A percentile compares a stretch with the other conserved stretches of the same genome.
phyloP scores from a whole-genome alignment of 1,140 invertebrate genomes.

The Eueides isabella region DNA sequence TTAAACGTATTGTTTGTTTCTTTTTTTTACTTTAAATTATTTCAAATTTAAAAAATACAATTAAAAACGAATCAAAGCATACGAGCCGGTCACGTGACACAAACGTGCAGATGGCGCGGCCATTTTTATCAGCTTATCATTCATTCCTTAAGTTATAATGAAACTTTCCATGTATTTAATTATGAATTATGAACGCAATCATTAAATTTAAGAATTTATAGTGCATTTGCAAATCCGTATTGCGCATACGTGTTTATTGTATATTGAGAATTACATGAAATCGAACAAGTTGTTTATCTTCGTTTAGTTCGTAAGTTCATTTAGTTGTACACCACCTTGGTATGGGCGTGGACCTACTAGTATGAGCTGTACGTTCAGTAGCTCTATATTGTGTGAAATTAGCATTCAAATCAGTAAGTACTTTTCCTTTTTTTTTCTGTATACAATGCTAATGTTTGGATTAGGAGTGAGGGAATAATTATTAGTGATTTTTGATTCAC shows the following conservation, averaged over 20 bases:
- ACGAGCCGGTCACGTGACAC: background rate
- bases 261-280: constrained; percentile 70
- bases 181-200: constrained; percentile 51
- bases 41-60: constrained; percentile 35
- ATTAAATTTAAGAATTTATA: constrained; percentile 53
- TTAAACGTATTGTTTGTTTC: too few relatives aligned
- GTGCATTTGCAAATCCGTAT: constrained; percentile 63
- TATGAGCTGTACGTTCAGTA: too few relatives aligned
- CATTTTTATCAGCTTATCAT: constrained; percentile 34
- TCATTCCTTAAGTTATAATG: constrained; percentile 59
- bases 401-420: too few relatives aligned
- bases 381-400: too few relatives aligned
- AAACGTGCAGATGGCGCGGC: background rate
- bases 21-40: too few relatives aligned
- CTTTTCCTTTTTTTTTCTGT: background rate
- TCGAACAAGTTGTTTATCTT: constrained; percentile 60
- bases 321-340: constrained; percentile 30
- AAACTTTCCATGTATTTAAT: constrained; percentile 59
- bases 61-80: background rate
- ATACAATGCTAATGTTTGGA: background rate
- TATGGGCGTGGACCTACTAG: constrained; percentile 17
- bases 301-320: constrained; percentile 32
- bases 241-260: constrained; percentile 56
- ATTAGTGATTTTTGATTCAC: background rate
- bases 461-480: background rate